Base-by-base conservation (phyloP, 2,888 invertebrate species). In the Xanthorhoe designata region DNA sequence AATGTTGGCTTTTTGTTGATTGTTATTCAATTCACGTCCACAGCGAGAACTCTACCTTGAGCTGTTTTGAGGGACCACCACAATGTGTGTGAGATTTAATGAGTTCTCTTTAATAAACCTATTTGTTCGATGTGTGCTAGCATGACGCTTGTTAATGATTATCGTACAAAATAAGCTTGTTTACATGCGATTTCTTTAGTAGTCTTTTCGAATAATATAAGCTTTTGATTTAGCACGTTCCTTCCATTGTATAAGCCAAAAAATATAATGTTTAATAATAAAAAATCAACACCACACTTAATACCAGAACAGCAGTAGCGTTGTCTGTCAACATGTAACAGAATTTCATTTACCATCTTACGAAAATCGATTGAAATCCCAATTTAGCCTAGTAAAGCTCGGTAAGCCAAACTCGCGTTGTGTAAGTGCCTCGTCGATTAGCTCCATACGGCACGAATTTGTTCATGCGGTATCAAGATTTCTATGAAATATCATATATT, bases 281-380 rank as follows among this genome's bases (percentile, higher is more conserved):
- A 58, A 51, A 62, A 54, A 49, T 59, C 51, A 67, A 70, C 55
- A 67, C 49, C 61, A 24, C 53, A 53, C 45, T 57, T 49, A 68
- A 69, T 52, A 65, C 13, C 45, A 66, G 66, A 69, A 67, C 67
- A 71, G 66, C 58, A 62, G 55, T 59, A 35, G 64, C 53, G 24
- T 68, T 68, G 68, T 70, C 73, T 66, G 69, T 82, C 77, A 78
- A 74, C 78, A 78, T 74, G 75, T 76, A 63, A 49, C 70, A 70
- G 72, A 78, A 75, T 81, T 87, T 84, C 84, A 87, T 88, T 87
- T 84, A 87, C 84, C 83, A 84, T 77, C 83, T 83, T 87, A 85
- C 87, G 80, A 89, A 86, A 89, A 87, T 88, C 86, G 87, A 89
- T 90, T 88, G 84, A 77, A 85, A 81, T 87, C 87, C 88, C 76